phyloP scores from a whole-genome alignment of 30 jellyfish, hydroid and myxozoan species.

The Hydra vulgaris region DNA sequence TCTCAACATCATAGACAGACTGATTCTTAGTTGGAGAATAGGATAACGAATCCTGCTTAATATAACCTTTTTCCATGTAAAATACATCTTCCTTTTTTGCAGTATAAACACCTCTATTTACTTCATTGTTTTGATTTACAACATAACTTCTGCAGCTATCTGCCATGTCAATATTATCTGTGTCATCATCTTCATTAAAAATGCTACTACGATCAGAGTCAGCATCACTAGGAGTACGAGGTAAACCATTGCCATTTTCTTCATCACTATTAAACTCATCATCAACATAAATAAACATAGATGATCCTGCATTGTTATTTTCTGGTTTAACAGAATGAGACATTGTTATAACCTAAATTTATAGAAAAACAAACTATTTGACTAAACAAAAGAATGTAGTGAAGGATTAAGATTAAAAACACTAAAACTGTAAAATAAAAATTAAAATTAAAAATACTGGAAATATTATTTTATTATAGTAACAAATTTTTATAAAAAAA shows the following conservation, averaged over 20 bases:
- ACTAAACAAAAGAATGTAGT: neutral
- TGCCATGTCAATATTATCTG: neutral
- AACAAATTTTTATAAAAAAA: no score
- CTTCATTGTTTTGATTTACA: neutral
- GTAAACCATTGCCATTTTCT: conserved; percentile 24
- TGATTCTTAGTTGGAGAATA: neutral
- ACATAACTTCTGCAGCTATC: neutral
- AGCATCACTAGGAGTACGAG: conserved; percentile 33
- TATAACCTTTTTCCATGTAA: no score
- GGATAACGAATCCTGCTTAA: neutral
- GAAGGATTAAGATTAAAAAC: no score
- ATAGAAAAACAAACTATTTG: neutral
- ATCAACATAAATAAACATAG: conserved; percentile 19
- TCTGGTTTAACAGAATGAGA: neutral
- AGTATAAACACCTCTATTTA: no score
- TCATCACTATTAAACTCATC: conserved; percentile 18
- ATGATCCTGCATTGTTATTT: neutral
- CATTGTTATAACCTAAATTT: conserved; percentile 17
- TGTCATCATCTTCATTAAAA: conserved; percentile 38
- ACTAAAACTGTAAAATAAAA: no score
- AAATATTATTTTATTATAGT: no score
- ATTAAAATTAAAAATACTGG: no score
- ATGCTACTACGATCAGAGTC: conserved; percentile 67
- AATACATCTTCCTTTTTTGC: neutral
- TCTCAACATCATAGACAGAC: neutral